phyloP scores from a whole-genome alignment of 2,888 invertebrate genomes.

The Macaria liturata region DNA sequence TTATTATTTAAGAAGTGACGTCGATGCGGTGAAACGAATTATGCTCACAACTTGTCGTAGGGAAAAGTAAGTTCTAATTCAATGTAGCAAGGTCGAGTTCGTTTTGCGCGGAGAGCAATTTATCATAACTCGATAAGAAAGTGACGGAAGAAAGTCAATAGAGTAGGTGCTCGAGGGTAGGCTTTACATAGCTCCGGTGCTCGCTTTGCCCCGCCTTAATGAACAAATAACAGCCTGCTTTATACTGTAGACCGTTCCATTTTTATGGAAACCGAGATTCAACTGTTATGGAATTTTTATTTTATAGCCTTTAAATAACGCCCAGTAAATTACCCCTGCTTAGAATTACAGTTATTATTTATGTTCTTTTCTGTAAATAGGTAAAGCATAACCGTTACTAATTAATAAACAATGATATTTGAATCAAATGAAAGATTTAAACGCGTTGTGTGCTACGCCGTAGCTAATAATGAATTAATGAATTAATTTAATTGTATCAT shows the following conservation, averaged over 20 bases:
- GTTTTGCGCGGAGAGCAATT: conserved; percentile 49
- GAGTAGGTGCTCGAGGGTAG: conserved; percentile 78
- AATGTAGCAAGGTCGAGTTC: conserved; percentile 45
- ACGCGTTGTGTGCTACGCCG: no score
- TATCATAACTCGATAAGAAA: conserved; percentile 80
- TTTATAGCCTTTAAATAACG: conserved; percentile 30
- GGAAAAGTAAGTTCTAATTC: conserved; percentile 46
- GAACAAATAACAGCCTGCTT: conserved; percentile 57
- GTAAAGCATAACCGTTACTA: no score
- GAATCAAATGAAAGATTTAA: no score
- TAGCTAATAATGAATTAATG: no score
- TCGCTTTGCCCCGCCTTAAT: conserved; percentile 61
- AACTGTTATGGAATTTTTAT: conserved; percentile 39
- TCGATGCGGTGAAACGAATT: conserved; percentile 76
- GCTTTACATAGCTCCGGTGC: conserved; percentile 59
- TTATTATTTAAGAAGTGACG: conserved; percentile 82
- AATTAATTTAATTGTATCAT: no score
- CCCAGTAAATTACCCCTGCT: not conserved
- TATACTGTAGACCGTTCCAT: conserved; percentile 44
- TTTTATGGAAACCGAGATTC: conserved; percentile 44
- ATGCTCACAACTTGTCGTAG: conserved; percentile 50
- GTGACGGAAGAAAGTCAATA: conserved; percentile 82
- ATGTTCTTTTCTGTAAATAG: no score
- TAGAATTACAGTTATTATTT: no score
- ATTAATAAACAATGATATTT: no score